Base-by-base conservation (phyloP, 2,888 invertebrate genomes). In the Nebria brevicollis region DNA sequence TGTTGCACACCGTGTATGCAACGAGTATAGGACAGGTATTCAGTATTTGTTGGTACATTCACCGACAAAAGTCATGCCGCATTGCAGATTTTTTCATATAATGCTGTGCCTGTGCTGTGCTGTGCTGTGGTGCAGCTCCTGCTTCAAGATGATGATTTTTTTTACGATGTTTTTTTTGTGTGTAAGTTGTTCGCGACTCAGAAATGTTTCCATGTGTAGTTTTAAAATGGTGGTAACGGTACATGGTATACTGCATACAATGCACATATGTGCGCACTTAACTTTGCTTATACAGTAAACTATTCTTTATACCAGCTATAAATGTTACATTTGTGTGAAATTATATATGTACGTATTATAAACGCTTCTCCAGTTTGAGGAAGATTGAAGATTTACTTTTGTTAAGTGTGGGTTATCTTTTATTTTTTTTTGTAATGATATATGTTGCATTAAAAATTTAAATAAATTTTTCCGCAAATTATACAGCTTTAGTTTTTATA, bases 31-130 rank as follows among this genome's bases (percentile, higher is more conserved):
- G 80, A 81, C 80, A 81, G 80, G 80, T 81, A 81, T 81, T 76
- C 80, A 81, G 80, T 81, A 81, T 81, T 81, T 81, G 80, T 81
- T 54, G 54, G 80, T 81, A 80, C 80, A 80, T 68, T 80, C 80
- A 66, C 15, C 72, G 65, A 72, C 65, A 72, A 64, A 78, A 78
- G 70, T 77, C 7, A 54, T 66, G 25, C 66, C 76, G 77, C 73
- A 54, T 54, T 54, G 54, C 54, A 54, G 73, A 73, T 42, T 73
- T 73, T 73, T 73, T 73, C 26, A 41, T 15, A 42, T 54, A 54
- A 11, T 11, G 13, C 54, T 54, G 11, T 54, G 13, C 54, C 54
- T 11, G 8, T 8, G 54, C 43, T 43, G 6, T 6, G 43, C 20
- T 20, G 10, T 43, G 43, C 54, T 54, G 54, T 54, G 54, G 11